Conservation (phyloP, 1,140 invertebrate species). For the Sweltsa coloradensis region DNA sequence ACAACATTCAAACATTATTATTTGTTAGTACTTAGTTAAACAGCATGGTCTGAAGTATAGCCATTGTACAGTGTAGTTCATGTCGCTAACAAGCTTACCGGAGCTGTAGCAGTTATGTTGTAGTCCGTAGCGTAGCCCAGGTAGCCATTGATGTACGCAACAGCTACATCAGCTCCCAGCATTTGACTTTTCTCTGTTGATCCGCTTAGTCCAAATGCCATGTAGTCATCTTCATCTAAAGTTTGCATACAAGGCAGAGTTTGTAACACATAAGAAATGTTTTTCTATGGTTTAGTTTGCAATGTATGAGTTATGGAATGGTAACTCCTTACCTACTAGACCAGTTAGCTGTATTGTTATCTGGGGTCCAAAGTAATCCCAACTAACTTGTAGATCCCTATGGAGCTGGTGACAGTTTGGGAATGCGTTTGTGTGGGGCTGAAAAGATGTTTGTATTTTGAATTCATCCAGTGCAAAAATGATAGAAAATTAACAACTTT, state of each 20-base stretch:
- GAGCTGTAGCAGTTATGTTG: slow-evolving; percentile 70
- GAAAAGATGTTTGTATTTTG: slow-evolving; percentile 16
- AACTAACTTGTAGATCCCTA: slow-evolving; percentile 67
- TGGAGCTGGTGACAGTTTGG: slow-evolving; percentile 81
- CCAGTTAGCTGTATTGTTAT: slow-evolving; percentile 78
- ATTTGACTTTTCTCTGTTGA: slow-evolving; percentile 56
- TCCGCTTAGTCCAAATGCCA: slow-evolving; percentile 79
- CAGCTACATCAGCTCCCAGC: slow-evolving; percentile 72
- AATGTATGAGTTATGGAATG: not conserved
- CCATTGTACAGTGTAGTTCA: too few relatives aligned
- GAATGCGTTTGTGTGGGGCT: slow-evolving; percentile 41
- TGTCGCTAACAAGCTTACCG: slow-evolving; percentile 43
- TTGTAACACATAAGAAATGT: slow-evolving; percentile 1
- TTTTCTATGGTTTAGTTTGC: not conserved
- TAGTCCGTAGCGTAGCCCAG: slow-evolving; percentile 67
- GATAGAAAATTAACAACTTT: too few relatives aligned
- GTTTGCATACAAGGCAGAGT: not conserved
- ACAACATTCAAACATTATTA: not conserved
- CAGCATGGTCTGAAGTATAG: not conserved
- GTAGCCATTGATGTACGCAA: slow-evolving; percentile 60
- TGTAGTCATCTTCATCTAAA: slow-evolving; percentile 62
- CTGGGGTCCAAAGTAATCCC: slow-evolving; percentile 83
- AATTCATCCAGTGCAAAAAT: too few relatives aligned
- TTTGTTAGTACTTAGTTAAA: not conserved
- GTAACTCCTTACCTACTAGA: slow-evolving; percentile 42